Evolutionary conservation across 1,140 invertebrate species (phyloP), one percentile per base, ranked within the genome.

Genomic region (Drusus annulatus): DNA sequence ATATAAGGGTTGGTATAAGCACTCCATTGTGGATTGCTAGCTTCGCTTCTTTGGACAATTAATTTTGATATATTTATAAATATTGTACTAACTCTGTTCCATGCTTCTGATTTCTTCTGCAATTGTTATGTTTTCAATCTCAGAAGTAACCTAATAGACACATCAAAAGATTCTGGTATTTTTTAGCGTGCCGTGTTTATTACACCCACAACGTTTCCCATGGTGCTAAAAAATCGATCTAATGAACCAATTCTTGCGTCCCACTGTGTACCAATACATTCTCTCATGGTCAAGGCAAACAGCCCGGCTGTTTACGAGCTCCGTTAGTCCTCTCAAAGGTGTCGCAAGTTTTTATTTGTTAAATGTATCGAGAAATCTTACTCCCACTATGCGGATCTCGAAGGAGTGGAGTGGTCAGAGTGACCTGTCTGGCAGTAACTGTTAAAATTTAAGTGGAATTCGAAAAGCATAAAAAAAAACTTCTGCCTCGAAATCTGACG

Each of bases 401-500:
- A 60, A 60, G 56, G 56, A 60, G 17, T 3, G 13, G 13, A 7
- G 56, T 23, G 56, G 56, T 60, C 17, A 45, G 23, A 19, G 15
- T 4, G 56, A 60, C 56, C 17, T 2, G 56, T 19, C 56, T 19
- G 15, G 17, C 17, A 23, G 15, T 60, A 60, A 60, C 78, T 60
- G 78, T 79, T 71, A 79, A 79, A 75, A 60, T 79, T n/a, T 52
- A 74, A 69, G 69, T 60, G 28, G 17, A 78, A 56, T 50, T 19
- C 17, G n/a, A 36, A 23, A 60, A 10, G 36, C 13, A 45, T 45
- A 1, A 45, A 28, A 28, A n/a, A 45, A 45, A 45, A 45, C 36
- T 45, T 45, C 8, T 45, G 2, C 36, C 36, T 45, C 0, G 8
- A 13, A 13, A 13, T 45, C 36, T 45, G 5, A 13, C 13, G 36